Evolutionary conservation across 2,888 invertebrate genomes (phyloP), one percentile per base, ranked within the genome.

Genomic region (Pseudoips prasinana): DNA sequence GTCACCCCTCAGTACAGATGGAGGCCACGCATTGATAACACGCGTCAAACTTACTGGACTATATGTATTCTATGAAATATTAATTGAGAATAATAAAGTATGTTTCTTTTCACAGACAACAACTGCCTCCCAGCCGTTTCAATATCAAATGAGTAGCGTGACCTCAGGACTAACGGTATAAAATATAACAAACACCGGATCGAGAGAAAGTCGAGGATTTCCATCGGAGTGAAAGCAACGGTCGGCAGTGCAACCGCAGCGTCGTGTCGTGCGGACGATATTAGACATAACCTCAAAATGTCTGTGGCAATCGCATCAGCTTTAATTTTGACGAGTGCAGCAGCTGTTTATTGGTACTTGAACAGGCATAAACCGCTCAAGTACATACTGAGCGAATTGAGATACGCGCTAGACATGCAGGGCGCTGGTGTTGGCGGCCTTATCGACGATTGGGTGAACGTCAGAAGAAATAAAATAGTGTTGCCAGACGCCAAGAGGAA

Each of bases 401-500:
- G 88, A 45, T 89, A 86, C 64, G 84, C 89, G 41, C 32, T 91
- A 33, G 83, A 90, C 44, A 92, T 92, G 76, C 91, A 92, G 62
- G 75, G 90, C 39, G 75, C 92, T 25, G 93, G 92, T 34, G 78
- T 78, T 2, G 89, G 81, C 33, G 91, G 90, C 7, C 65, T 92
- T 18, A 67, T 92, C 41, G 91, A 92, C 60, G 93, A 93, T 72
- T 76, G 90, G 70, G 58, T 91, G 10, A 90, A 90, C 62, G 75
- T 86, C 11, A 73, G 81, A 39, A 74, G 83, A 43, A 93, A 93
- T 73, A 91, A 86, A 72, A 56, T 90, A 78, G 94, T 90, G 64
- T 84, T 93, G 58, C 90, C 91, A 54, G 90, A 90, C 33, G 91
- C 92, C 64, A 87, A 88, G 22, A 93, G 91, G 32, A 91, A 92